A percentile compares a stretch with the other conserved stretches of the same genome.
These are phyloP conservation scores for Leptinotarsa undecemlineata DNA, from an alignment of 1,140 invertebrate species.

Conservation along the genomic window DNA sequence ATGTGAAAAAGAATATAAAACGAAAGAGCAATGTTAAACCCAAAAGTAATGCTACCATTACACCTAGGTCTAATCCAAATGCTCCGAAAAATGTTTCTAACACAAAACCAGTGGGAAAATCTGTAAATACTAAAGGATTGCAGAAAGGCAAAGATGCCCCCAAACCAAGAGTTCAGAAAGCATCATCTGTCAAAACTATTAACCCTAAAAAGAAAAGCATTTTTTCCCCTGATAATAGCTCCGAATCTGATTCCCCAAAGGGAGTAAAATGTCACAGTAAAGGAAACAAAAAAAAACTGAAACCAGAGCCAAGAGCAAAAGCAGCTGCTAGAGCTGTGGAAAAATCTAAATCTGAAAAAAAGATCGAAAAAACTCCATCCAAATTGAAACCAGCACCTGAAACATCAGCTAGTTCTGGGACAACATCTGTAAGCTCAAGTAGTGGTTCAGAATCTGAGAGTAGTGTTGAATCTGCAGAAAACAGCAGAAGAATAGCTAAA, in stretches of 20 bases:
- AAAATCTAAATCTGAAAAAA: slow-evolving; percentile 49
- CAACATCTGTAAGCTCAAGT: slow-evolving; percentile 47
- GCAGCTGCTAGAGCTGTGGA: slow-evolving; percentile 48
- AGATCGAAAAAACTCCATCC: slow-evolving; percentile 47
- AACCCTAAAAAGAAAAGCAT: slow-evolving; percentile 79
- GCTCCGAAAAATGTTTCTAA: slow-evolving; percentile 49
- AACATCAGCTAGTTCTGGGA: slow-evolving; percentile 56
- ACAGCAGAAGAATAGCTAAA: slow-evolving; percentile 46
- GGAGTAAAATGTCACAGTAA: slow-evolving; percentile 22
- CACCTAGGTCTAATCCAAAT: slow-evolving; percentile 62
- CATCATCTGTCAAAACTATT: slow-evolving; percentile 44
- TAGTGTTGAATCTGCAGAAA: slow-evolving; percentile 50
- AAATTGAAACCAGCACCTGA: slow-evolving; percentile 50
- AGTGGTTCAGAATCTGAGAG: slow-evolving; percentile 54
- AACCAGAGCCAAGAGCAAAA: slow-evolving; percentile 51
- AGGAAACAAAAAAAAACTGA: slow-evolving; percentile 36
- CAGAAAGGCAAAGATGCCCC: slow-evolving; percentile 34
- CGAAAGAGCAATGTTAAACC: slow-evolving; percentile 53
- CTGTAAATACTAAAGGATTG: slow-evolving; percentile 12
- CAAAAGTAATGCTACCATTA: slow-evolving; percentile 55
- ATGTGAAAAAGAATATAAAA: slow-evolving; percentile 54
- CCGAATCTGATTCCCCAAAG: slow-evolving; percentile 62
- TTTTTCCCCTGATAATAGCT: slow-evolving; percentile 80
- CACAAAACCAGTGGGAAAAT: slow-evolving; percentile 25
- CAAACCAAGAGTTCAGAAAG: slow-evolving; percentile 37